phyloP scores from a whole-genome alignment of 2,888 invertebrate species.

The Digitonthophagus gazella region DNA sequence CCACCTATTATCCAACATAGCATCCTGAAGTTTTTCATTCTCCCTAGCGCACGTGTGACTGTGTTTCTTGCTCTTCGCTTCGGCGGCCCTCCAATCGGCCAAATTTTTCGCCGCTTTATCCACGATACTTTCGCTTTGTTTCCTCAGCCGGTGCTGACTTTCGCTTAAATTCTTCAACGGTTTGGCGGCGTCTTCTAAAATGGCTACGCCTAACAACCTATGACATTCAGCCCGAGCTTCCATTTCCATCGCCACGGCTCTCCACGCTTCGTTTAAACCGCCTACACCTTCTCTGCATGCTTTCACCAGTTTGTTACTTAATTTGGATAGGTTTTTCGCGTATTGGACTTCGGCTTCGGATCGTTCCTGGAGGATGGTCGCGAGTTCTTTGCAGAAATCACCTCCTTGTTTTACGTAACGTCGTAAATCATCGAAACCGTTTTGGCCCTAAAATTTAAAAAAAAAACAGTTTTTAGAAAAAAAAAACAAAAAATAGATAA shows the following conservation, averaged over 20 bases:
- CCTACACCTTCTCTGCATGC: conserved; percentile 76
- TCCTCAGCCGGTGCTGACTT: conserved; percentile 68
- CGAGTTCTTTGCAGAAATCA: conserved; percentile 90
- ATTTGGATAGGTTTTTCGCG: conserved; percentile 84
- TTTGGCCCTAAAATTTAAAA: conserved; percentile 75
- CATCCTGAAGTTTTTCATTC: conserved; percentile 88
- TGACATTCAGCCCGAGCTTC: conserved; percentile 90
- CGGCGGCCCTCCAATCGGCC: conserved; percentile 81
- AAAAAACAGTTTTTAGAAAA: conserved; percentile 1
- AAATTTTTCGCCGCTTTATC: conserved; percentile 82
- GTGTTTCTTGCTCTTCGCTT: conserved; percentile 85
- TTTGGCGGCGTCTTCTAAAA: conserved; percentile 86
- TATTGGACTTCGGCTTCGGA: conserved; percentile 87
- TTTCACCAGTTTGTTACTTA: conserved; percentile 81
- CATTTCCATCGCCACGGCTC: conserved; percentile 87
- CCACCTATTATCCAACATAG: conserved; percentile 58
- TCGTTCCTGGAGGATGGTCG: conserved; percentile 89
- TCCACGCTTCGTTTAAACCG: conserved; percentile 87
- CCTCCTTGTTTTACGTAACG: conserved; percentile 92
- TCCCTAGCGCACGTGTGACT: conserved; percentile 85
- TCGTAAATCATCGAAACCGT: conserved; percentile 90
- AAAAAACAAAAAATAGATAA: not conserved
- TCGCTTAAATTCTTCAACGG: conserved; percentile 75
- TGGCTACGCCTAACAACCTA: conserved; percentile 60
- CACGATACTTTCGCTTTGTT: conserved; percentile 74